Evolutionary conservation across 2,888 invertebrate species (phyloP).

Genomic region (Epirrhoe alternata): DNA sequence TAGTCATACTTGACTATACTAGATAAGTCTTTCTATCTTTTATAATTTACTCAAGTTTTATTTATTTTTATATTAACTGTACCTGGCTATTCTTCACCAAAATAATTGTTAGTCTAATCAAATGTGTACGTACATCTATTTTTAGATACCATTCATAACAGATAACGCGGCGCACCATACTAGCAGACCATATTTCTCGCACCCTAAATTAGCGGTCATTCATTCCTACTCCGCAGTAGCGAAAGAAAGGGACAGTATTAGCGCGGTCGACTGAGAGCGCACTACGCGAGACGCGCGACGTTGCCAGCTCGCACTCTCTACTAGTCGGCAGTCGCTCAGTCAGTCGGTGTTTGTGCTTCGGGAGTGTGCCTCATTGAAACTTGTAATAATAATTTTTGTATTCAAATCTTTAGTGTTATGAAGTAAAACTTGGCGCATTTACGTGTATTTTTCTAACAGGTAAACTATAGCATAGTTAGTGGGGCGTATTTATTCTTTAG

Average conservation of each 20-base stretch:
- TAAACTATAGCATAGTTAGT: too few species aligned
- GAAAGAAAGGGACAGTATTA: slow-evolving; percentile 1
- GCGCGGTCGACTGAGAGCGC: neutral
- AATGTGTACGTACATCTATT: too few species aligned
- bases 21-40: too few species aligned
- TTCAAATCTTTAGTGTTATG: neutral
- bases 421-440: neutral
- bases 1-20: too few species aligned
- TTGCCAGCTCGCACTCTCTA: slow-evolving; percentile 30
- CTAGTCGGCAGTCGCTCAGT: neutral
- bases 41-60: too few species aligned
- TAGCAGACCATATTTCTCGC: neutral
- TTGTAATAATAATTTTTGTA: neutral
- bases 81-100: too few species aligned
- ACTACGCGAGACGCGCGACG: slow-evolving; percentile 25
- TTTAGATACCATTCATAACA: neutral
- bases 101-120: too few species aligned
- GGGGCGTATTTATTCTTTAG: too few species aligned
- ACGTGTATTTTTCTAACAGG: neutral
- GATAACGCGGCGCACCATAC: neutral
- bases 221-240: slow-evolving; percentile 6
- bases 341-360: slow-evolving; percentile 5
- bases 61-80: too few species aligned
- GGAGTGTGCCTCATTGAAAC: neutral
- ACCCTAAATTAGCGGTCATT: slow-evolving; percentile 25